Conservation (phyloP, 2,888 invertebrate genomes). For the Ophraella communa region DNA sequence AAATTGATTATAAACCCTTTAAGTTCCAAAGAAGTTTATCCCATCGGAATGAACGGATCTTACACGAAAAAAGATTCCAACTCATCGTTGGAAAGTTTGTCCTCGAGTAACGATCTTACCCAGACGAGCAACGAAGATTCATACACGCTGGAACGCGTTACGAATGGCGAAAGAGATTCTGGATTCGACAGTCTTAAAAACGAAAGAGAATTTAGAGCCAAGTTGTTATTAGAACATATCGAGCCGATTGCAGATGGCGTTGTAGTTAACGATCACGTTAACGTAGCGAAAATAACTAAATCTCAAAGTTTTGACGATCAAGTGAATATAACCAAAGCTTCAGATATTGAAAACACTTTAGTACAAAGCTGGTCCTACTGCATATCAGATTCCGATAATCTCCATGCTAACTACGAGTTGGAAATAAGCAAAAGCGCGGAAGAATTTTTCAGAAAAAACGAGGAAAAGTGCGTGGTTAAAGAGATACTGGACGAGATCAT, state of each 20-base stretch:
- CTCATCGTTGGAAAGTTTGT: slow-evolving; percentile 55
- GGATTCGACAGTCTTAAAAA: slow-evolving; percentile 52
- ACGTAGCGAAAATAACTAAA: slow-evolving; percentile 48
- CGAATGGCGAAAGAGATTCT: slow-evolving; percentile 49
- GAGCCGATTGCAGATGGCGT: slow-evolving; percentile 57
- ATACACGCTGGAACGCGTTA: slow-evolving; percentile 36
- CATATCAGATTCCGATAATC: slow-evolving; percentile 60
- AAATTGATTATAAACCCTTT: slow-evolving; percentile 59
- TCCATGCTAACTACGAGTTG: slow-evolving; percentile 54
- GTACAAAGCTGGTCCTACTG: slow-evolving; percentile 66
- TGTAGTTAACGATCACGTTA: slow-evolving; percentile 42
- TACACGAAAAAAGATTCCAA: slow-evolving; percentile 55
- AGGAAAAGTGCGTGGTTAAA: slow-evolving; percentile 61
- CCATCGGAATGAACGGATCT: slow-evolving; percentile 56
- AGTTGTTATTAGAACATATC: slow-evolving; percentile 52
- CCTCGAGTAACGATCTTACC: slow-evolving; percentile 52
- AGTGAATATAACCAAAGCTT: slow-evolving; percentile 49
- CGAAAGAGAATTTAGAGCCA: slow-evolving; percentile 32
- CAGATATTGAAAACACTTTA: slow-evolving; percentile 60
- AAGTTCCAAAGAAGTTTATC: slow-evolving; percentile 58
- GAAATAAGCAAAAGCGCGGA: slow-evolving; percentile 71
- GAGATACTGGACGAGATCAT: slow-evolving; percentile 67
- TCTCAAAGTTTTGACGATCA: slow-evolving; percentile 60
- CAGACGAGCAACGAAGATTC: slow-evolving; percentile 50
- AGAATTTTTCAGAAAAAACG: slow-evolving; percentile 68